Percentiles rank a stretch among this genome's conserved stretches.
Evolutionary conservation across 2,113 vertebrate genomes (phyloP).

Genomic region (Hemiprocne comata): DNA sequence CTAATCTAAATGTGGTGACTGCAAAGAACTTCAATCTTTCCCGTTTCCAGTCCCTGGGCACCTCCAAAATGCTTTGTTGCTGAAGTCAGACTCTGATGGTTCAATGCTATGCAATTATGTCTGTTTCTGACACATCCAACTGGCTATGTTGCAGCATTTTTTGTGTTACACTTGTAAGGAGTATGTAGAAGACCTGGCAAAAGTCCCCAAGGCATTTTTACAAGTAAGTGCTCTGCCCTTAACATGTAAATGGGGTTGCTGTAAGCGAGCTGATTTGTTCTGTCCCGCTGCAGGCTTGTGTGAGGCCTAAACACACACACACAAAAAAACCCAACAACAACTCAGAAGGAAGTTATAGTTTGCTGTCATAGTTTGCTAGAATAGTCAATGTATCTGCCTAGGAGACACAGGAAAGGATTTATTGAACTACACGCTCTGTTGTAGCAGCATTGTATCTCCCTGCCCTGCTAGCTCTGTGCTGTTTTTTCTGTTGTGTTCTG

Average conservation of each 20-base stretch:
- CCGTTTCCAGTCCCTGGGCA: background rate
- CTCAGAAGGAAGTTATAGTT: background rate
- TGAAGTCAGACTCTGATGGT: background rate
- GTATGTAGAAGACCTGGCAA: conserved; percentile 93
- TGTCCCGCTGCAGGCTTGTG: accelerated
- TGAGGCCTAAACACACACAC: too few relatives aligned
- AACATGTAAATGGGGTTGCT: background rate
- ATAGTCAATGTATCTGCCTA: background rate
- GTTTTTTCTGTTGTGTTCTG: background rate
- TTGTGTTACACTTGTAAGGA: conserved; percentile 93
- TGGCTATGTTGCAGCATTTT: conserved; percentile 82
- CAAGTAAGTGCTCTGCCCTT: conserved; percentile 74
- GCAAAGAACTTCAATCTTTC: background rate
- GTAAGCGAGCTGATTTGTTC: background rate
- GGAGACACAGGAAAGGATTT: background rate
- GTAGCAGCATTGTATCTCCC: background rate
- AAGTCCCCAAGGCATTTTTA: conserved; percentile 82
- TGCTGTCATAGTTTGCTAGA: background rate
- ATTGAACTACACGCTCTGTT: background rate
- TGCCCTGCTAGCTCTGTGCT: background rate
- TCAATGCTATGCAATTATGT: background rate
- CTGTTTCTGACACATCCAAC: background rate
- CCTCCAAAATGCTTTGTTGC: background rate
- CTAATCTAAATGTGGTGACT: background rate
- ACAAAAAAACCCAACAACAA: too few relatives aligned